Conservation (phyloP, 2,797 vertebrate genomes). For the Scleropages formosus region DNA sequence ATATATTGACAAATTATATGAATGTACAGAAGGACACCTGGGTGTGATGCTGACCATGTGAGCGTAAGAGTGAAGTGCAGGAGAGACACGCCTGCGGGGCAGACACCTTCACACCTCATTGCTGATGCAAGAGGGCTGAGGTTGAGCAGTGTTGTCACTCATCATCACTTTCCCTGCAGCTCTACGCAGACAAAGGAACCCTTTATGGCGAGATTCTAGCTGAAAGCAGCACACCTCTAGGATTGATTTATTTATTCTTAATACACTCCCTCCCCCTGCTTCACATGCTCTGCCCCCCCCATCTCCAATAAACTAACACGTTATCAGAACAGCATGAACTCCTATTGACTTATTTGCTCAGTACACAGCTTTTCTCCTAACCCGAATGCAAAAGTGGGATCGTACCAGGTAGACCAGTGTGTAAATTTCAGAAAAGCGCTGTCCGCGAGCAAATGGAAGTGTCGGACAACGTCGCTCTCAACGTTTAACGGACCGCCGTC, state of each 20-base stretch:
- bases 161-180: conserved; percentile 10
- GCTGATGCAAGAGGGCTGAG: too few species aligned
- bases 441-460: too few species aligned
- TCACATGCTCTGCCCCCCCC: not conserved
- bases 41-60: too few species aligned
- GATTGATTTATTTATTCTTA: conserved; percentile 15
- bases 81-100: too few species aligned
- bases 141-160: too few species aligned
- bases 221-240: conserved; percentile 18
- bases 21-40: too few species aligned
- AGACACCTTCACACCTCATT: too few species aligned
- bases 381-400: conserved; percentile 2
- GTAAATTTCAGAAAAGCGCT: too few species aligned
- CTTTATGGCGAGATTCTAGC: not conserved
- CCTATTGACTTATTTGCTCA: not conserved
- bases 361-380: not conserved
- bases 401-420: conserved; percentile 21
- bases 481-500: too few species aligned
- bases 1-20: too few species aligned
- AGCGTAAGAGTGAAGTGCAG: too few species aligned
- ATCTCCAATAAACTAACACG: conserved; percentile 6
- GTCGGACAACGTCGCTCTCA: too few species aligned
- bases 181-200: conserved; percentile 13
- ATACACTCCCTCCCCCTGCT: conserved; percentile 8
- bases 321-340: not conserved